Evolutionary conservation across 2,888 invertebrate species (phyloP), one percentile per base, ranked within the genome.

Genomic region (Ormyrus rosae): DNA sequence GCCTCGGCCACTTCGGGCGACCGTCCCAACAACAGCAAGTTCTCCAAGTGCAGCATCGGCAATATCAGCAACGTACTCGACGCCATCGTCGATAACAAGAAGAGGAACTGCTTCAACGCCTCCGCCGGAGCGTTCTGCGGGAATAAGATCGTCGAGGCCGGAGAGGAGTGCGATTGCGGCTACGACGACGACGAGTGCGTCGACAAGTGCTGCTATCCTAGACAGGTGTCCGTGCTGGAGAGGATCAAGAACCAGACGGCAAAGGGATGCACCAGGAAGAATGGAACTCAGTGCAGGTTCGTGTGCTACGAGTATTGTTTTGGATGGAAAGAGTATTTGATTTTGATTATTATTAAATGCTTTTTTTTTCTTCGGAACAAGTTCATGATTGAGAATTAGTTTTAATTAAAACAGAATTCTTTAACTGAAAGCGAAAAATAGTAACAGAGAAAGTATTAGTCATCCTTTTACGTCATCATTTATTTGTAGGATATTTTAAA

Each of bases 1-100:
- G 98, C 99, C 13, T 98, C 98, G 70, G 99, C 99, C 8, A 99
- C 99, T 0, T 98, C 98, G 83, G 99, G 99, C 71, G 99, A 99
- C 92, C 94, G 98, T 75, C 96, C 97, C 9, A 99, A 99, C 92
- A 99, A 99, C 92, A 98, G 98, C 87, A 96, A 97, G 89, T 99
- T 99, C 93, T 98, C 98, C 0, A 93, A 94, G 34, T 99, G 99
- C 92, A 98, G 98, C 86, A 94, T 97, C 82, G 96, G 96, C 82
- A 99, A 99, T 91, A 98, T 99, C 88, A 97, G 98, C 80, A 95
- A 96, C 83, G 98, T 99, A 0, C 92, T 99, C 46, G 96, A 98
- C 89, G 97, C 98, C 1, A 96, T 99, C 60, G 94, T 96, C 82
- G 96, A 96, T 88, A 96, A 96, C 82, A 95, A 96, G 86, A 99